Base-by-base conservation (phyloP, 2,888 invertebrate genomes). In the Ophraella communa region DNA sequence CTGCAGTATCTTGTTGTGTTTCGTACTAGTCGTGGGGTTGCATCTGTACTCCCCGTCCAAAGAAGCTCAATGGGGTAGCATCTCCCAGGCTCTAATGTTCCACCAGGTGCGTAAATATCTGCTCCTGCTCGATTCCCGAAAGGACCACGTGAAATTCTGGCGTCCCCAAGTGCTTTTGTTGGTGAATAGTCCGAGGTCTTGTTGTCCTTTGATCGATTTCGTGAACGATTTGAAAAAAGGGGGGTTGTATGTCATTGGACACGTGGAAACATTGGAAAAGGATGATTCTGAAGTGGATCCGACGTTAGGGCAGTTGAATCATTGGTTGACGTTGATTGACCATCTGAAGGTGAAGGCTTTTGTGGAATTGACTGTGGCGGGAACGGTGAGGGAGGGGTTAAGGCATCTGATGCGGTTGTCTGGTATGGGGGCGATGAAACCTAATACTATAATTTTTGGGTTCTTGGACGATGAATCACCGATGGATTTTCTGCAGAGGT, bases 111-210 rank as follows among this genome's bases (percentile, higher is more conserved):
- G 99, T 44, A 99, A 99, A 81, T 99, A 99, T 83, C 85, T 99
- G 8, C 85, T 99, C 0, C 89, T 99, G 82, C 82, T 99, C 79
- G 99, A 99, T 83, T 93, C 94, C 0, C 88, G 99, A 0, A 97
- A 99, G 71, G 95, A 97, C 79, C 99, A 99, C 82, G 98, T 99
- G 1, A 98, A 98, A 84, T 99, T 96, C 83, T 99, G 99, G 99
- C 86, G 98, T 1, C 98, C 98, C 0, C 98, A 99, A 85, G 93
- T 99, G 84, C 83, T 99, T 60, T 84, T 99, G 1, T 86, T 99
- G 82, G 92, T 99, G 0, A 89, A 95, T 0, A 95, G 95, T 64
- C 98, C 98, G 0, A 85, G 97, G 8, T 92, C 95, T 5, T 87
- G 91, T 10, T 94, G 95, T 77, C 95, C 97, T 0, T 86, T 98